Evolutionary conservation across 92 coral and sea anemone genomes (phyloP).

Genomic region (Zoanthus gigantus): DNA sequence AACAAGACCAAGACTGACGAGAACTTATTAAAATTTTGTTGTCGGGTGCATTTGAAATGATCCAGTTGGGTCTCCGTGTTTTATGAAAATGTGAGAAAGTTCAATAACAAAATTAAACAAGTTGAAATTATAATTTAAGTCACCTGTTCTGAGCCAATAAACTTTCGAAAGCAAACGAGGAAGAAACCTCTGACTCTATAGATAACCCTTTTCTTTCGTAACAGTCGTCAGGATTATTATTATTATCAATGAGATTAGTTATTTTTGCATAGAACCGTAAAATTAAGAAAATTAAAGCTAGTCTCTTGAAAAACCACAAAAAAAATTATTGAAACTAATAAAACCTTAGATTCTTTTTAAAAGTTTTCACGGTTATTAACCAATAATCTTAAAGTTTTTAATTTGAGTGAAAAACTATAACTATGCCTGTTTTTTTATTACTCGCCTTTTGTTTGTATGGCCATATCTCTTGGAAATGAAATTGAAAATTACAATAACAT

Average conservation of each 20-base stretch:
- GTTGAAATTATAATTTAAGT: not conserved
- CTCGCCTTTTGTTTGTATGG: too few species aligned
- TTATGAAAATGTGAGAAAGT: not conserved
- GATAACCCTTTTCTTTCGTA: not conserved
- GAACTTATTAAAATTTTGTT: not conserved
- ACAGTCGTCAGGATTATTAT: not conserved
- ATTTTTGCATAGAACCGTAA: not conserved
- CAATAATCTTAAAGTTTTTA: too few species aligned
- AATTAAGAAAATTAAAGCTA: not conserved
- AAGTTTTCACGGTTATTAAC: too few species aligned
- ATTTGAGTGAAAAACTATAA: too few species aligned
- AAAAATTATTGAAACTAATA: not conserved
- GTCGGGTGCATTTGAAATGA: not conserved
- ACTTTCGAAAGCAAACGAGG: not conserved
- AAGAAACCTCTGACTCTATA: not conserved
- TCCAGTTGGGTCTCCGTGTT: not conserved
- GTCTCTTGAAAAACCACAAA: not conserved
- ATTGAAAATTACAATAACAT: too few species aligned
- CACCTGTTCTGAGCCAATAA: conserved; percentile 20
- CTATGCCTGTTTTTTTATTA: too few species aligned
- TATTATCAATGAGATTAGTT: not conserved
- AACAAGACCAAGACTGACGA: not conserved
- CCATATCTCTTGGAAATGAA: too few species aligned
- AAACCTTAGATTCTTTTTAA: too few species aligned
- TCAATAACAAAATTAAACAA: conserved; percentile 20